Evolutionary conservation across 2,888 invertebrate species (phyloP).

Genomic region (Limnephilus lunatus): DNA sequence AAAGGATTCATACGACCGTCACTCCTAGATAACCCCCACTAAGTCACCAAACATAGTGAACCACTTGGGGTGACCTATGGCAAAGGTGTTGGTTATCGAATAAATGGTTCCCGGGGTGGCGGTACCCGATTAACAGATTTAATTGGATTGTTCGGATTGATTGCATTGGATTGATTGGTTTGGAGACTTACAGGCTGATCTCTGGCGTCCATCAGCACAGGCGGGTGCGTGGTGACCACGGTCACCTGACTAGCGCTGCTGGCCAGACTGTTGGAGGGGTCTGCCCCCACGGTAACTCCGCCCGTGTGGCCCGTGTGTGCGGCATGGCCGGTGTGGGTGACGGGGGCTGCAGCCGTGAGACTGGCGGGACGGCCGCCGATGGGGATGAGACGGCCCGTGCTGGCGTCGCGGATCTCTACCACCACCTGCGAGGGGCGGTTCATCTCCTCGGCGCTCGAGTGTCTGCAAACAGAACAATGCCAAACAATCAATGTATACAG

Average conservation of each 20-base stretch:
- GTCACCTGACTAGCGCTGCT: slow-evolving; percentile 86
- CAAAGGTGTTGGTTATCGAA: no score
- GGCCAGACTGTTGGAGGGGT: slow-evolving; percentile 85
- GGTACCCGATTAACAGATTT: not conserved
- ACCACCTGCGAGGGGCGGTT: slow-evolving; percentile 60
- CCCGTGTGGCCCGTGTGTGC: not conserved
- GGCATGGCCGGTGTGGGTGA: slow-evolving; percentile 53
- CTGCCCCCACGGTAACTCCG: slow-evolving; percentile 67
- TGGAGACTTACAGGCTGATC: slow-evolving; percentile 28
- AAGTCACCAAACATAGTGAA: no score
- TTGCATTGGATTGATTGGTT: not conserved
- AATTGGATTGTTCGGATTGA: not conserved
- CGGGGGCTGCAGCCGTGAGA: not conserved
- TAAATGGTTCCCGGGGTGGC: no score
- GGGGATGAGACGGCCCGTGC: slow-evolving; percentile 63
- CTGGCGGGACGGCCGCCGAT: slow-evolving; percentile 49
- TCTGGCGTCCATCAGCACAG: slow-evolving; percentile 80
- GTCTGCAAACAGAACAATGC: slow-evolving; percentile 37
- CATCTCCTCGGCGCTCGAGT: slow-evolving; percentile 57
- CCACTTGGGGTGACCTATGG: no score
- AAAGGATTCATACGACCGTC: no score
- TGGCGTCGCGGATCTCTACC: slow-evolving; percentile 66
- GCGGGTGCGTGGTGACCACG: slow-evolving; percentile 91
- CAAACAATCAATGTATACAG: not conserved
- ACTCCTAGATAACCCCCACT: no score